Evolutionary conservation across 2,888 invertebrate species (phyloP).

Genomic region (Orthosia incerta): DNA sequence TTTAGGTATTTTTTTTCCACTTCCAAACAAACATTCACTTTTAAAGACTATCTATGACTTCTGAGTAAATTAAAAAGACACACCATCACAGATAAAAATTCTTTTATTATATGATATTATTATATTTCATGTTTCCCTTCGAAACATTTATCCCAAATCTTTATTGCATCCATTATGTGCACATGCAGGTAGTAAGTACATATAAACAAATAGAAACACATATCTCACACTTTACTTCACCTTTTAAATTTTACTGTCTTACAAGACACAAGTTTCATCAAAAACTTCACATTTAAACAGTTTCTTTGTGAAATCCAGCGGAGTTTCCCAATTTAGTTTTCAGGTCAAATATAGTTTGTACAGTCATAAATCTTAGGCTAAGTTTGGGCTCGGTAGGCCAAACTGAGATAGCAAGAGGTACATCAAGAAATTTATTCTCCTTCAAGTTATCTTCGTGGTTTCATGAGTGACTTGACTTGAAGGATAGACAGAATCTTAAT

Average conservation of each 20-base stretch:
- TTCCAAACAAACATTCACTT: background rate
- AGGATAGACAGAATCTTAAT: slow-evolving; percentile 2
- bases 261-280: slow-evolving; percentile 31
- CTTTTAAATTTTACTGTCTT: slow-evolving; percentile 22
- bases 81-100: too few species aligned
- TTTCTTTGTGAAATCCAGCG: slow-evolving; percentile 54
- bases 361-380: slow-evolving; percentile 70
- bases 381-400: slow-evolving; percentile 70
- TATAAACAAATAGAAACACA: too few species aligned
- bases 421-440: slow-evolving; percentile 54
- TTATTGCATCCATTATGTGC: too few species aligned
- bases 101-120: too few species aligned
- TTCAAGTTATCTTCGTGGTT: slow-evolving; percentile 30
- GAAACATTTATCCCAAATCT: too few species aligned
- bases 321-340: slow-evolving; percentile 69
- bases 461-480: slow-evolving; percentile 24
- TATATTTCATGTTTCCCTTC: too few species aligned
- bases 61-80: background rate
- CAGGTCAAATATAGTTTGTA: slow-evolving; percentile 74
- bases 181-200: too few species aligned
- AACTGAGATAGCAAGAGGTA: slow-evolving; percentile 64
- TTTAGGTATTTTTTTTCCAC: too few species aligned
- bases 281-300: slow-evolving; percentile 56
- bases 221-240: background rate
- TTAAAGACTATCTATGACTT: background rate